Conservation (phyloP, 2,113 vertebrate species). For the Sander lucioperca region DNA sequence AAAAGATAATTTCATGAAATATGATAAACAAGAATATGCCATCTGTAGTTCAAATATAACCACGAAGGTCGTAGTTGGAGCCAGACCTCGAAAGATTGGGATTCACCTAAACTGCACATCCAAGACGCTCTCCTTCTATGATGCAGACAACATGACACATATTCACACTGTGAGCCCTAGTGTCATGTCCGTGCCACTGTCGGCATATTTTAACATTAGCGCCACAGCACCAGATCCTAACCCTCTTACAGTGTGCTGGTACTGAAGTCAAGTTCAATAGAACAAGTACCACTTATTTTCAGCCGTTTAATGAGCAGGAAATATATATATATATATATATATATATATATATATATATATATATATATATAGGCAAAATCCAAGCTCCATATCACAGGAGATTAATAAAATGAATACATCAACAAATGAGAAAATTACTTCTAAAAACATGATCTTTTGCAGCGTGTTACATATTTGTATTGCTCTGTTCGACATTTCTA, state of each 20-base stretch:
- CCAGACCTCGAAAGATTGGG: conserved; percentile 51
- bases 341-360: no score
- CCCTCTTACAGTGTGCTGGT: conserved; percentile 52
- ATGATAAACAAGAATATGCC: conserved; percentile 2
- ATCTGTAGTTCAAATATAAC: neutral
- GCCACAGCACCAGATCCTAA: neutral
- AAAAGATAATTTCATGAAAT: conserved; percentile 27
- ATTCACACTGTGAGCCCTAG: conserved; percentile 19
- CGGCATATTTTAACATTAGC: conserved; percentile 27
- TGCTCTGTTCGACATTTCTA: neutral
- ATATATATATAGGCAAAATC: no score
- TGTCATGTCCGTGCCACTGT: neutral
- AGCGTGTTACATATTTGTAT: neutral
- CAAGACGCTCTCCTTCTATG: conserved; percentile 58
- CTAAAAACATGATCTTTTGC: neutral
- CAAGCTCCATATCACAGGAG: neutral
- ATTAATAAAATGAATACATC: neutral
- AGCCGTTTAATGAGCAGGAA: neutral
- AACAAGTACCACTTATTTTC: neutral
- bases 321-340: neutral
- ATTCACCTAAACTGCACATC: conserved; percentile 61
- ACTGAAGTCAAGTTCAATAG: conserved; percentile 19
- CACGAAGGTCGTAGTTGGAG: neutral
- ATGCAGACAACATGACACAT: conserved; percentile 65
- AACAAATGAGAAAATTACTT: neutral